phyloP scores from a whole-genome alignment of 2,888 invertebrate genomes.

The Oscheius sp. region DNA sequence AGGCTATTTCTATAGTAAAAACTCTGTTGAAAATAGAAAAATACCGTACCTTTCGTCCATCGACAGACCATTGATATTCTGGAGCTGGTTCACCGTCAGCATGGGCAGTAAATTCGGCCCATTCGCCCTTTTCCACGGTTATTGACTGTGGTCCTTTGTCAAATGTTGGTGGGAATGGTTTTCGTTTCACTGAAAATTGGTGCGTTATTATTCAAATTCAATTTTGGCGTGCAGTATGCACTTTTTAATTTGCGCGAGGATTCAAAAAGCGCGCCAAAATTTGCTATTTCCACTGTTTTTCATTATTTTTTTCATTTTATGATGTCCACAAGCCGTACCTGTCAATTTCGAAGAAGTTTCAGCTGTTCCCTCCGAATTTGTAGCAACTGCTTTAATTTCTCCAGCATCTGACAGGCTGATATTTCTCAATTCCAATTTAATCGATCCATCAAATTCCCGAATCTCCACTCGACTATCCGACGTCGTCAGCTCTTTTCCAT shows the following conservation, averaged over 20 bases:
- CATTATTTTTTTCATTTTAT: not conserved
- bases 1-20: not conserved
- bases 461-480: constrained; percentile 57
- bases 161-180: constrained; percentile 55
- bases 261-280: not conserved
- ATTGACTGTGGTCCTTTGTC: constrained; percentile 50
- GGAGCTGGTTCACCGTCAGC: constrained; percentile 66
- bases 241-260: too few species aligned
- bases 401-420: constrained; percentile 66
- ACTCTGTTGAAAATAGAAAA: not conserved
- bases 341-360: constrained; percentile 42
- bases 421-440: constrained; percentile 65
- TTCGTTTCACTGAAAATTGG: constrained; percentile 41
- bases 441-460: constrained; percentile 69
- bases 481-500: constrained; percentile 58
- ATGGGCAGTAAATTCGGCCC: constrained; percentile 66
- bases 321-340: not conserved
- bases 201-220: not conserved
- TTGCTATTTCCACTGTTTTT: not conserved
- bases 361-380: constrained; percentile 70
- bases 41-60: constrained; percentile 56
- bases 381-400: constrained; percentile 72
- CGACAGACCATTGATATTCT: constrained; percentile 65
- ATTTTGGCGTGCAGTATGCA: not conserved
- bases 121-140: constrained; percentile 62